Percentiles rank a stretch among this genome's conserved stretches.
phyloP scores from a whole-genome alignment of 2,113 vertebrate genomes.

The Takifugu flavidus region DNA sequence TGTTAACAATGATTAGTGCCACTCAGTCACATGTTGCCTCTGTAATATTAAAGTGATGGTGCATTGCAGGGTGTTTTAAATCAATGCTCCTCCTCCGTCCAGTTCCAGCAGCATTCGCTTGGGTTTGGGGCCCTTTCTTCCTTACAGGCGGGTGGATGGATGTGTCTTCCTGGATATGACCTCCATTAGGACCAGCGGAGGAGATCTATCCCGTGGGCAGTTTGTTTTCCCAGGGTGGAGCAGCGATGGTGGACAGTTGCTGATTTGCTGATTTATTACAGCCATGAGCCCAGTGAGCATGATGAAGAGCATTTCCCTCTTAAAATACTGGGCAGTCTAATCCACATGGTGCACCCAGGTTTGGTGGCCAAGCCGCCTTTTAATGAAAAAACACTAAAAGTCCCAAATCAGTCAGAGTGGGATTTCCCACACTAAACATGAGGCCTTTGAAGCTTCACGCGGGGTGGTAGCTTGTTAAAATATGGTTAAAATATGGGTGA shows the following conservation, averaged over 20 bases:
- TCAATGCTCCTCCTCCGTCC: background rate
- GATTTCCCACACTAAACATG: too few relatives aligned
- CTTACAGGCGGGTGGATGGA: conserved; percentile 34
- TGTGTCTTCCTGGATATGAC: conserved; percentile 69
- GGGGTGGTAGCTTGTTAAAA: too few relatives aligned
- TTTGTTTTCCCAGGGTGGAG: conserved; percentile 75
- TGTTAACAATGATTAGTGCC: background rate
- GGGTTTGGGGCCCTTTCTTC: conserved; percentile 15
- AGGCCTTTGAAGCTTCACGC: too few relatives aligned
- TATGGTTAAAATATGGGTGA: too few relatives aligned
- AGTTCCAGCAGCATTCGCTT: conserved; percentile 4
- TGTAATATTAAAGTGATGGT: background rate
- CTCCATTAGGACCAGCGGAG: conserved; percentile 74
- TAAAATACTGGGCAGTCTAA: conserved; percentile 74
- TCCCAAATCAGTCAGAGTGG: too few relatives aligned
- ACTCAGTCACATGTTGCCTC: background rate
- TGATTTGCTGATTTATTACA: conserved; percentile 80
- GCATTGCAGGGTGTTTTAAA: conserved; percentile 4
- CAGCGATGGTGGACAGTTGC: conserved; percentile 56
- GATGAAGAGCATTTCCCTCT: conserved; percentile 79
- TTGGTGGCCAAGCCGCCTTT: conserved; percentile 3
- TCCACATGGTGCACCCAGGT: conserved; percentile 35
- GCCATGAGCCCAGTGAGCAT: conserved; percentile 71
- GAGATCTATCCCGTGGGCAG: conserved; percentile 63
- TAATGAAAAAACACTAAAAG: background rate